phyloP scores from a whole-genome alignment of 2,888 invertebrate species.

The Diabrotica balteata region DNA sequence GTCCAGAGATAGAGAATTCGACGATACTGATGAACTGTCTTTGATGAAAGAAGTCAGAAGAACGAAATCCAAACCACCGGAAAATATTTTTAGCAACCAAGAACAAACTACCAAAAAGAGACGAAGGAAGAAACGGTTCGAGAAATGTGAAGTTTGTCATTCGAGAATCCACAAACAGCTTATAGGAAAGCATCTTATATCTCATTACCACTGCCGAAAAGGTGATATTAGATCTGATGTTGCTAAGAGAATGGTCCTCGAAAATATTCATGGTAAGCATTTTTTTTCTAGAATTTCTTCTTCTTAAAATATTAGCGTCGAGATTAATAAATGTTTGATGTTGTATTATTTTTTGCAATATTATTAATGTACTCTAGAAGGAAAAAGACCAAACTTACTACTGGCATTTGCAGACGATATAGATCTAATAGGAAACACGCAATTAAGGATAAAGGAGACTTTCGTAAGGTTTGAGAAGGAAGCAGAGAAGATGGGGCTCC shows the following conservation, averaged over 20 bases:
- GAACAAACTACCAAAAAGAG: constrained; percentile 52
- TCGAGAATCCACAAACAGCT: constrained; percentile 72
- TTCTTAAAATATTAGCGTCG: too few relatives aligned
- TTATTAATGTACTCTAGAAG: too few relatives aligned
- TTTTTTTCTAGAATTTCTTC: too few relatives aligned
- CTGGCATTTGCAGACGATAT: too few relatives aligned
- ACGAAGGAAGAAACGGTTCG: constrained; percentile 66
- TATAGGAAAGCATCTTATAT: constrained; percentile 86
- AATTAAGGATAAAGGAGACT: too few relatives aligned
- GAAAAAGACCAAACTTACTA: too few relatives aligned
- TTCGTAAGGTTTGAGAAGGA: too few relatives aligned
- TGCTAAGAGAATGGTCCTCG: constrained; percentile 71
- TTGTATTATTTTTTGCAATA: too few relatives aligned
- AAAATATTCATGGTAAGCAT: constrained; percentile 71
- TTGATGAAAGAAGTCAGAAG: constrained; percentile 39
- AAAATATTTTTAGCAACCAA: constrained; percentile 37
- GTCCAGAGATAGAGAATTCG: constrained; percentile 73
- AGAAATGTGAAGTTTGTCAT: constrained; percentile 76
- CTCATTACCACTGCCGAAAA: constrained; percentile 83
- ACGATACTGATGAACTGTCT: constrained; percentile 55
- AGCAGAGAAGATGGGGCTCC: too few relatives aligned
- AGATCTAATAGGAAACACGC: too few relatives aligned
- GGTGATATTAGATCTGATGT: constrained; percentile 67
- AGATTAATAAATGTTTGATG: too few relatives aligned
- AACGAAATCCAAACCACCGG: constrained; percentile 42